These are phyloP conservation scores for Myotis myotis DNA, from an alignment of 2,797 vertebrate genomes.

Conservation along the genomic window DNA sequence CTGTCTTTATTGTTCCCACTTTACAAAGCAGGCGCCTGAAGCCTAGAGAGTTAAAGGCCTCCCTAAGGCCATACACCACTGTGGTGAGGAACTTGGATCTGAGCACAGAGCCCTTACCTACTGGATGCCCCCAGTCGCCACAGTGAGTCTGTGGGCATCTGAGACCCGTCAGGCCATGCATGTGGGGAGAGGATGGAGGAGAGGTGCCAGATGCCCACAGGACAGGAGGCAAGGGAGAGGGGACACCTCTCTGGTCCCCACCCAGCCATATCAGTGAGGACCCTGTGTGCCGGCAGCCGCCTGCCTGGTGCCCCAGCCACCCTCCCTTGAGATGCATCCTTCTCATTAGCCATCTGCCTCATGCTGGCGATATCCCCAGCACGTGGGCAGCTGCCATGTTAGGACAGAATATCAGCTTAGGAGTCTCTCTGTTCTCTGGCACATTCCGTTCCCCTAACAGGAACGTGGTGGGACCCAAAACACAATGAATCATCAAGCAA, in stretches of 20 bases:
- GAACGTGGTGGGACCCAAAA: constrained; percentile 61
- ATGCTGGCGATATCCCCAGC: constrained; percentile 30
- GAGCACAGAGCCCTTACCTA: neutral
- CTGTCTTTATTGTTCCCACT: neutral
- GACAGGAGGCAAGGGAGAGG: neutral
- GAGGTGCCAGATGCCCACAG: neutral
- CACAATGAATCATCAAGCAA: constrained; percentile 39
- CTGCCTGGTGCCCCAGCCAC: neutral
- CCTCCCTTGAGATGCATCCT: neutral
- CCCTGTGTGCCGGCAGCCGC: neutral
- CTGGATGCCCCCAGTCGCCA: rapidly evolving
- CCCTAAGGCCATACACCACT: neutral
- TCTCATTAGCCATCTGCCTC: constrained; percentile 80
- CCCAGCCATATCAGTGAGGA: neutral
- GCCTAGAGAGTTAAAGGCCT: neutral
- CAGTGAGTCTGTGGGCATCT: neutral
- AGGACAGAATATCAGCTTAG: constrained; percentile 69
- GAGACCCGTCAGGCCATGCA: neutral
- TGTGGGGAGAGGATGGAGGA: neutral
- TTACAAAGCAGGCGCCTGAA: neutral
- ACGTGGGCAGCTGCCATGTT: constrained; percentile 76
- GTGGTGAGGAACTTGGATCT: neutral
- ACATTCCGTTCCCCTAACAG: constrained; percentile 55
- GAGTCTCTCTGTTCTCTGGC: constrained; percentile 72
- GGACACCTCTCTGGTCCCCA: neutral